These are phyloP conservation scores for Micrastur ruficollis DNA, from an alignment of 2,797 vertebrate species.

Conservation along the genomic window DNA sequence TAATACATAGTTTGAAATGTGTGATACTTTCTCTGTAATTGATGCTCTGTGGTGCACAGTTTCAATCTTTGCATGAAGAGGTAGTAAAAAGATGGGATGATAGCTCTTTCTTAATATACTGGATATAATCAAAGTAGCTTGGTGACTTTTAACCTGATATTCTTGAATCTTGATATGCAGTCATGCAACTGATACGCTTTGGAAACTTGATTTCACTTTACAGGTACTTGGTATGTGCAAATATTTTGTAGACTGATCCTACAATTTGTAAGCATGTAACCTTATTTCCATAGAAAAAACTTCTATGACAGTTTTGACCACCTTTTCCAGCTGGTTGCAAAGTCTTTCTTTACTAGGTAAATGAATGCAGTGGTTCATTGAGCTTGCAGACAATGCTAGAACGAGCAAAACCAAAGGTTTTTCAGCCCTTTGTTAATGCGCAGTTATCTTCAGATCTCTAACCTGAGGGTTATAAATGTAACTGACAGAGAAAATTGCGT, in stretches of 20 bases:
- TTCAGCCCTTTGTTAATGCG: background rate
- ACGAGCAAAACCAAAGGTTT: background rate
- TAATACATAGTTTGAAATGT: background rate
- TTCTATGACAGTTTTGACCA: background rate
- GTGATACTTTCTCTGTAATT: background rate
- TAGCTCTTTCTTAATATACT: background rate
- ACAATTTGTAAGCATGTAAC: background rate
- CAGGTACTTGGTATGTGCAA: background rate
- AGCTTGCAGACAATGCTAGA: background rate
- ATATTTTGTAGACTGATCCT: background rate
- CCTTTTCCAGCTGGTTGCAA: background rate
- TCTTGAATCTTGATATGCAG: background rate
- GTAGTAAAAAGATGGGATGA: background rate
- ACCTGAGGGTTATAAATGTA: background rate
- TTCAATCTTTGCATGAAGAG: background rate
- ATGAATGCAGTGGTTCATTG: background rate
- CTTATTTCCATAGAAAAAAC: background rate
- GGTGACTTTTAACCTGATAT: background rate
- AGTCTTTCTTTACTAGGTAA: background rate
- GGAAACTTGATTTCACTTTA: background rate
- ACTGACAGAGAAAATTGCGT: slow-evolving; percentile 33
- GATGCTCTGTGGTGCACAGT: background rate
- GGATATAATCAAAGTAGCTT: background rate
- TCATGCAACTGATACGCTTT: background rate
- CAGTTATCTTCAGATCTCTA: background rate